Conservation (phyloP, 2,113 vertebrate genomes). For the Alouatta palliata region DNA sequence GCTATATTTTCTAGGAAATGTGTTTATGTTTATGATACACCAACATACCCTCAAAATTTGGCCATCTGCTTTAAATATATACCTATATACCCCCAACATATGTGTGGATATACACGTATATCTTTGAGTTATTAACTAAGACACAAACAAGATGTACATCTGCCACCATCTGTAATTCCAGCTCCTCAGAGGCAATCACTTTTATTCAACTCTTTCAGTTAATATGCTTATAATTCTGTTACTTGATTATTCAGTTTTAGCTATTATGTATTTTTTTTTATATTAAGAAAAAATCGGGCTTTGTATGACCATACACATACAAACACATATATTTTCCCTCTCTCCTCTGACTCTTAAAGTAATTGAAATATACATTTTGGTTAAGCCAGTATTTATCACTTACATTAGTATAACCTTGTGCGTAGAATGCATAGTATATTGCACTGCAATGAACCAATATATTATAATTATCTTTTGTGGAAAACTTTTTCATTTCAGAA, state of each 20-base stretch:
- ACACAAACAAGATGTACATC: neutral
- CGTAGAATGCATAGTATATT: neutral
- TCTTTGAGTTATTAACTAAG: neutral
- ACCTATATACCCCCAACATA: no score
- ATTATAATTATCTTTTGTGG: neutral
- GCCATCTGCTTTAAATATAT: neutral
- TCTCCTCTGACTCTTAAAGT: neutral
- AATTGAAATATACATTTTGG: neutral
- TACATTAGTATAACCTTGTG: neutral
- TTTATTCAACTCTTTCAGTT: neutral
- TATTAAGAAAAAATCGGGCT: neutral
- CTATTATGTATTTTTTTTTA: neutral
- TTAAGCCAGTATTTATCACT: neutral
- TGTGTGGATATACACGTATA: neutral
- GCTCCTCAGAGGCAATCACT: neutral
- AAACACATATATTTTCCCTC: neutral
- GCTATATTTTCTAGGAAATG: neutral
- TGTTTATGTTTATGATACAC: neutral
- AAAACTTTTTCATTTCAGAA: neutral
- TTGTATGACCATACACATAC: neutral
- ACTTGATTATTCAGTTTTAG: neutral
- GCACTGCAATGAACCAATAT: neutral
- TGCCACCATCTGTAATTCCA: neutral
- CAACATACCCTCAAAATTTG: neutral
- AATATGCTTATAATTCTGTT: neutral